Base-by-base conservation (phyloP, 2,888 invertebrate species). In the Mamestra brassicae region DNA sequence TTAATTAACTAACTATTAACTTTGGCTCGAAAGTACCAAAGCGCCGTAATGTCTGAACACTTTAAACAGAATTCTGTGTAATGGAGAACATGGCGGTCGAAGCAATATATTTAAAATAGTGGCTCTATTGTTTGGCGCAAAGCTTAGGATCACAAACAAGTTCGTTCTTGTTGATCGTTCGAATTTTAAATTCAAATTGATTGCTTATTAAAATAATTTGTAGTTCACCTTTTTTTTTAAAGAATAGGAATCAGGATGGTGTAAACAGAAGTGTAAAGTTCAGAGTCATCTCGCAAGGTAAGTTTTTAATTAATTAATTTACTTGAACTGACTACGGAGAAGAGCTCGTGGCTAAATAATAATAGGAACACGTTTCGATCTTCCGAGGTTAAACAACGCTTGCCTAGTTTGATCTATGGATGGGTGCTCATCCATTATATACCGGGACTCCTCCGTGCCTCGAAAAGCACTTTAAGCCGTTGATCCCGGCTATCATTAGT, bases 1-100 rank as follows among this genome's bases (percentile, higher is more conserved):
- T 74, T 83, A 76, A 76, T 64, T 38, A 58, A 67, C 68, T 58
- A 63, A 60, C 68, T 82, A 74, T 74, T 74, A 68, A 71, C 61
- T 66, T 65, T 54, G 42, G 45, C 36, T 47, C 42, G n/a, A 66
- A 69, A 66, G 47, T 69, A 65, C 57, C 17, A 47, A 60, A 69
- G 50, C 62, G 11, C 60, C 62, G 34, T 55, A 71, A 75, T 62
- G 60, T 61, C 38, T 52, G 76, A 77, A 76, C 76, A 73, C 17
- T 74, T 80, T 74, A 69, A 68, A 69, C 64, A 58, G 71, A 71
- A 84, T 76, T 67, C 62, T 47, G 34, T 71, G 78, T 84, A 82
- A 84, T 84, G 71, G 72, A 84, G 78, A 78, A 80, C 72, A 74
- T 57, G 73, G 71, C 67, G 70, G 68, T 78, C 50, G 60, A 64